phyloP scores from a whole-genome alignment of 2,797 vertebrate species.

The Crotalus adamanteus region DNA sequence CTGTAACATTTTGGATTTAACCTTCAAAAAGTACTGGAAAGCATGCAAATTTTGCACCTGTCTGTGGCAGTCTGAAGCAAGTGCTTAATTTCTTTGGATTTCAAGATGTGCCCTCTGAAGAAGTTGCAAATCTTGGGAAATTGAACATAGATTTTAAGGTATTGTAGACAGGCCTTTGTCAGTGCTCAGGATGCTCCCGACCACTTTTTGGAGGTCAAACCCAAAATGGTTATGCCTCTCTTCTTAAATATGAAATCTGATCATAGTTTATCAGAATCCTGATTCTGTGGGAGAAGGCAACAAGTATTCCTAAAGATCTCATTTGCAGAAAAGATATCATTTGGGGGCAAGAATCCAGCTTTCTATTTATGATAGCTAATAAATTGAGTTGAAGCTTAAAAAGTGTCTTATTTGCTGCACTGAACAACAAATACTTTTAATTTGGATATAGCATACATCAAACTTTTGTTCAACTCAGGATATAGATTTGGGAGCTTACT shows the following conservation, averaged over 20 bases:
- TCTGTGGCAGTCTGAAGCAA: background rate
- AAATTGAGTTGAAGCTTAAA: background rate
- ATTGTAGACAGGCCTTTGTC: background rate
- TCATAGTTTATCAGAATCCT: background rate
- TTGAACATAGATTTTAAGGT: background rate
- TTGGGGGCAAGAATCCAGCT: background rate
- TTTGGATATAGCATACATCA: background rate
- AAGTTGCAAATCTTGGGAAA: background rate
- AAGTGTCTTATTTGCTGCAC: background rate
- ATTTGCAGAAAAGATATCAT: background rate
- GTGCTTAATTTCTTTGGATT: background rate
- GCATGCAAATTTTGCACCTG: background rate
- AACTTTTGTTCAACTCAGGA: background rate
- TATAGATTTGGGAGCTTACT: background rate
- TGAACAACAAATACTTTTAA: background rate
- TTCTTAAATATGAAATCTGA: background rate
- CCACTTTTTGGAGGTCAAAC: background rate
- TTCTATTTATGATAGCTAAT: background rate
- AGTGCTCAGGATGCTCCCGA: background rate
- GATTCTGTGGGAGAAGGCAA: background rate
- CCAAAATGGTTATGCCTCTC: background rate
- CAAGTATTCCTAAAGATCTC: background rate
- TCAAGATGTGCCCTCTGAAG: background rate
- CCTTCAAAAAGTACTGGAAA: background rate
- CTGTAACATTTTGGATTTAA: background rate